Percentiles rank a stretch among this genome's conserved stretches.
Conservation (phyloP, 92 coral and sea anemone genomes). For the Actinostola sp. region DNA sequence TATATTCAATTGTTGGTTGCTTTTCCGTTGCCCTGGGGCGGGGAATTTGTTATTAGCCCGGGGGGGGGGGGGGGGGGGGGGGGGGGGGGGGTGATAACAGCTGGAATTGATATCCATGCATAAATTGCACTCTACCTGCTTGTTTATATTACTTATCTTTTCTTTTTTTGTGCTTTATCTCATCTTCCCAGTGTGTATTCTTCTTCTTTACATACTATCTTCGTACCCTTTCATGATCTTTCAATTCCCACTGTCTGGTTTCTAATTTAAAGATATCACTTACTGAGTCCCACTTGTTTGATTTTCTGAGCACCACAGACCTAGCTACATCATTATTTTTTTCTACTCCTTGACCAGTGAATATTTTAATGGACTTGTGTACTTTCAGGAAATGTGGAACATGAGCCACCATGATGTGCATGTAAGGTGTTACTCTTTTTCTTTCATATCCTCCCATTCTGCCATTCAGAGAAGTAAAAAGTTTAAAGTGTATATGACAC, state of each 20-base stretch:
- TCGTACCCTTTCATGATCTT: constrained; percentile 9
- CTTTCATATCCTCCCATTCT: constrained; percentile 49
- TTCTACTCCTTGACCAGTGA: constrained; percentile 64
- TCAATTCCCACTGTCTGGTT: constrained; percentile 51
- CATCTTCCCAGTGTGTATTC: constrained; percentile 50
- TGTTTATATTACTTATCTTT: no score
- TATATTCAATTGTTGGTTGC: no score
- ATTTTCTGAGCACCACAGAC: constrained; percentile 33
- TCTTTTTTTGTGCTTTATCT: constrained; percentile 28
- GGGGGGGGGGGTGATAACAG: no score
- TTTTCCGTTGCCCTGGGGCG: no score
- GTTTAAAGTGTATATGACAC: no score
- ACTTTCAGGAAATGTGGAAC: constrained; percentile 53
- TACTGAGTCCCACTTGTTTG: constrained; percentile 62
- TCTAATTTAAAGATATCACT: constrained; percentile 50
- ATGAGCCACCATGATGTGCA: constrained; percentile 54
- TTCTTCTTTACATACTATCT: constrained; percentile 36
- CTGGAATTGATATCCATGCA: no score
- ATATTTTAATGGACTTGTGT: constrained; percentile 33
- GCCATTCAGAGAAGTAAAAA: constrained; percentile 32
- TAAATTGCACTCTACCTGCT: no score
- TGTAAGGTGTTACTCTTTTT: constrained; percentile 60
- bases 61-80: no score
- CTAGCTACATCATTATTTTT: constrained; percentile 39
- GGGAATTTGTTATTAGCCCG: no score